phyloP scores from a whole-genome alignment of 2,113 vertebrate genomes.

The Argyrosomus japonicus region DNA sequence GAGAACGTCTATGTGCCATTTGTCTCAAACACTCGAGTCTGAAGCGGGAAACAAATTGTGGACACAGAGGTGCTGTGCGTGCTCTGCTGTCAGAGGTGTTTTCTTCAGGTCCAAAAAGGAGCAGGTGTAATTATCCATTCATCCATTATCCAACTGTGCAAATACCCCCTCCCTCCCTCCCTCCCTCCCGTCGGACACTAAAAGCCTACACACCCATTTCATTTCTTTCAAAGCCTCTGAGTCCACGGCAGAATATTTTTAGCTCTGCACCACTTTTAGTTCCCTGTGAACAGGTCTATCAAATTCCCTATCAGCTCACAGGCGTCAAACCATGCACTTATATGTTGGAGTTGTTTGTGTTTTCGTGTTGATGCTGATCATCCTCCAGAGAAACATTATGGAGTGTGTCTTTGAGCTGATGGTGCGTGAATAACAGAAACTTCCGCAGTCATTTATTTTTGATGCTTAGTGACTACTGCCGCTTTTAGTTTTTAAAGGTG shows the following conservation, averaged over 20 bases:
- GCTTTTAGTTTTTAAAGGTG: neutral
- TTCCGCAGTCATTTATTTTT: neutral
- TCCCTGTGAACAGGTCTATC: slow-evolving; percentile 39
- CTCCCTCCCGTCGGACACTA: slow-evolving; percentile 18
- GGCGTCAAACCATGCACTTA: neutral
- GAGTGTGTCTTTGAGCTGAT: neutral
- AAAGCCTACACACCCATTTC: slow-evolving; percentile 65
- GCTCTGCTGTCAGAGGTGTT: neutral
- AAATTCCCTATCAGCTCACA: slow-evolving; percentile 31
- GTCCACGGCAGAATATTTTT: slow-evolving; percentile 60
- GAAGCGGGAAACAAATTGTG: slow-evolving; percentile 3
- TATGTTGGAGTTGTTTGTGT: slow-evolving; percentile 10
- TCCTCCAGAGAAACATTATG: slow-evolving; percentile 15
- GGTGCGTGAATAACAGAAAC: neutral
- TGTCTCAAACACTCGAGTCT: neutral
- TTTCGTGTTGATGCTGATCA: slow-evolving; percentile 1
- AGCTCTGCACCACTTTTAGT: slow-evolving; percentile 38
- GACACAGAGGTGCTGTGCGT: neutral
- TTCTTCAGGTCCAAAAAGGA: slow-evolving; percentile 32
- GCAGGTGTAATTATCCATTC: slow-evolving; percentile 58
- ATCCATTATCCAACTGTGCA: slow-evolving; percentile 55
- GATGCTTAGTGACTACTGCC: neutral
- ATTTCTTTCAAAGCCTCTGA: slow-evolving; percentile 67
- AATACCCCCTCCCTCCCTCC: neutral
- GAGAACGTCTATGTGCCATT: neutral